A percentile compares a stretch with the other conserved stretches of the same genome.
These are phyloP conservation scores for Aphodius sticticus DNA, from an alignment of 2,888 invertebrate genomes.

Conservation along the genomic window DNA sequence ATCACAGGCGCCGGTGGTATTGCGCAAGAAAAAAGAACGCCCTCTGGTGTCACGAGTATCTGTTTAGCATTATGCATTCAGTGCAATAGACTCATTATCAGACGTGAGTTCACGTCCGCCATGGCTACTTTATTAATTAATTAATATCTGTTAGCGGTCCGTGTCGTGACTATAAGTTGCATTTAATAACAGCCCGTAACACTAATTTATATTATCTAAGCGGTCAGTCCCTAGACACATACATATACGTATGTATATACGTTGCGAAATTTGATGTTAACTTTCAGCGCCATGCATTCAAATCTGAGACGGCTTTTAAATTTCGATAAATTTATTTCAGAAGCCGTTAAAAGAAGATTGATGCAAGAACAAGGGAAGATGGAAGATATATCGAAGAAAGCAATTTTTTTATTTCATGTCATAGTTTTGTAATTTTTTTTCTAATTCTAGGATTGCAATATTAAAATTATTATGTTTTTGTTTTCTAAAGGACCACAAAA, in stretches of 20 bases:
- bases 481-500: not conserved
- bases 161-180: not conserved
- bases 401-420: no score
- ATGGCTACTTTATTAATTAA: conserved; percentile 4
- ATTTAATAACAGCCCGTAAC: not conserved
- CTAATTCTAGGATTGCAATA: no score
- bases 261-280: not conserved
- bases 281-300: not conserved
- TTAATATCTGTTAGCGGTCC: not conserved
- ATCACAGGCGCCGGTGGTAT: not conserved
- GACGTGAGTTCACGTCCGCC: not conserved
- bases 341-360: not conserved
- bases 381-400: no score
- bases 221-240: not conserved
- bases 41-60: not conserved
- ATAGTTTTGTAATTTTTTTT: no score
- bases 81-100: conserved; percentile 4
- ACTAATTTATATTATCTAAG: not conserved
- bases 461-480: no score
- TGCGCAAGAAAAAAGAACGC: not conserved
- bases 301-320: not conserved
- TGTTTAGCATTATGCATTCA: not conserved
- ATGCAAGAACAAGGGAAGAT: no score
- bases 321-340: not conserved
- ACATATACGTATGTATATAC: not conserved